Conservation (phyloP, 2,888 invertebrate genomes). For the Phaedon cochleariae region DNA sequence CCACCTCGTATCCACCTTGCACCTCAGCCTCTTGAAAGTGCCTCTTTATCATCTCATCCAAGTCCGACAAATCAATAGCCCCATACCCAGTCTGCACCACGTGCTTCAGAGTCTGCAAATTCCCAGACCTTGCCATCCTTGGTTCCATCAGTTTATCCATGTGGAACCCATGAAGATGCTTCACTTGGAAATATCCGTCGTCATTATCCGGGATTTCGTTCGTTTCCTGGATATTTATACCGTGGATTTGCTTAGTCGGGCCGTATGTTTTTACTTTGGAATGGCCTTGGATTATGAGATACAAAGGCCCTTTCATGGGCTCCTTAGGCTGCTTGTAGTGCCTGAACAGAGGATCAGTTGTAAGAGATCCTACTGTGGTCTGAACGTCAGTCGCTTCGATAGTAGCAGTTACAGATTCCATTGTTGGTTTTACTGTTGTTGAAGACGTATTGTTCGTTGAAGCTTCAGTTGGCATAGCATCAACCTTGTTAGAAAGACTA, state of each 20-base stretch:
- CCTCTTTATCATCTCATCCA: conserved; percentile 37
- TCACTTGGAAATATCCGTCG: conserved; percentile 63
- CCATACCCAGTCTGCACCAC: conserved; percentile 59
- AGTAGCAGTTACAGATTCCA: conserved; percentile 61
- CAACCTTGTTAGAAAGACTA: conserved; percentile 30
- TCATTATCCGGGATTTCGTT: conserved; percentile 67
- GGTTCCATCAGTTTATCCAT: conserved; percentile 47
- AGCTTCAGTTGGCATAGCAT: conserved; percentile 38
- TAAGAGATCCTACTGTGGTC: conserved; percentile 64
- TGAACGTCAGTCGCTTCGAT: background rate
- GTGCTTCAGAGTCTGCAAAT: conserved; percentile 58
- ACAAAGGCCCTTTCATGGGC: conserved; percentile 72
- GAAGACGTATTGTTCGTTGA: conserved; percentile 59
- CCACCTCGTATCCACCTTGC: conserved; percentile 68
- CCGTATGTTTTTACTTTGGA: conserved; percentile 88
- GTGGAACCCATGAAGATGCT: conserved; percentile 65
- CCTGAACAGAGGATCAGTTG: conserved; percentile 70
- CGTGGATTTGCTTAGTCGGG: conserved; percentile 65
- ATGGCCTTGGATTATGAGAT: conserved; percentile 84
- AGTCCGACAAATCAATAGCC: conserved; percentile 55
- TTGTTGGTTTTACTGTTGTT: conserved; percentile 60
- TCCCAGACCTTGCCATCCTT: conserved; percentile 54
- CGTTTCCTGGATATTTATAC: conserved; percentile 62
- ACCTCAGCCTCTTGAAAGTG: conserved; percentile 67
- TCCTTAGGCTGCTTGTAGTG: conserved; percentile 70